A percentile compares a stretch with the other conserved stretches of the same genome.
Evolutionary conservation across 37 sponge, comb jelly and placozoan species (phyloP).

Genomic region (Agelas oroides): DNA sequence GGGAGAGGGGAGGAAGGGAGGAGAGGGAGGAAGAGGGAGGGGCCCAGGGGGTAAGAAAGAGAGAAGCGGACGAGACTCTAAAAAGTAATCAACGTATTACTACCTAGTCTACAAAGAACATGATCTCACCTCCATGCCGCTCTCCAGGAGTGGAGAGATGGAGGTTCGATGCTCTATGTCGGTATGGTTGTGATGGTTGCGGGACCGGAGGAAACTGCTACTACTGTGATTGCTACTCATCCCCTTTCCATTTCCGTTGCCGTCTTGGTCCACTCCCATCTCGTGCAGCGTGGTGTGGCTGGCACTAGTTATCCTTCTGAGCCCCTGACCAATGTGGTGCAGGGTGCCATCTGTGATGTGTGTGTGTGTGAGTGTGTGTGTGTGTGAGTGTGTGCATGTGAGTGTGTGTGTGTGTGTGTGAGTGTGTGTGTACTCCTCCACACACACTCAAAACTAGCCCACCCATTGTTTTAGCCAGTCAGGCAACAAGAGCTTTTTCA

Average conservation of each 20-base stretch:
- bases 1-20: neutral
- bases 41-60: no score
- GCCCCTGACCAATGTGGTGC: constrained; percentile 47
- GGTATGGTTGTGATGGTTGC: neutral
- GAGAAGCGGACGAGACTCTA: no score
- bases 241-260: no score
- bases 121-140: neutral
- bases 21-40: neutral
- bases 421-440: neutral
- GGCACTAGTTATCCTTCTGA: constrained; percentile 11
- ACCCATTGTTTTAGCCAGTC: no score
- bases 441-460: neutral
- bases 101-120: no score
- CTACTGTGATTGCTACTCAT: no score
- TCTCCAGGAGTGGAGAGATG: neutral
- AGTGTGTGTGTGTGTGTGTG: constrained; percentile 3
- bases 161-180: neutral
- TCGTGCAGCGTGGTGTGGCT: no score
- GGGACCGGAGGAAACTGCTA: neutral
- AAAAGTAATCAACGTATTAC: no score
- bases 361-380: neutral
- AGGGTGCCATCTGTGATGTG: constrained; percentile 39
- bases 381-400: constrained; percentile 1
- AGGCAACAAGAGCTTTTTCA: no score
- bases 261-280: neutral